phyloP scores from a whole-genome alignment of 2,888 invertebrate genomes.

The Lampropteryx suffumata region DNA sequence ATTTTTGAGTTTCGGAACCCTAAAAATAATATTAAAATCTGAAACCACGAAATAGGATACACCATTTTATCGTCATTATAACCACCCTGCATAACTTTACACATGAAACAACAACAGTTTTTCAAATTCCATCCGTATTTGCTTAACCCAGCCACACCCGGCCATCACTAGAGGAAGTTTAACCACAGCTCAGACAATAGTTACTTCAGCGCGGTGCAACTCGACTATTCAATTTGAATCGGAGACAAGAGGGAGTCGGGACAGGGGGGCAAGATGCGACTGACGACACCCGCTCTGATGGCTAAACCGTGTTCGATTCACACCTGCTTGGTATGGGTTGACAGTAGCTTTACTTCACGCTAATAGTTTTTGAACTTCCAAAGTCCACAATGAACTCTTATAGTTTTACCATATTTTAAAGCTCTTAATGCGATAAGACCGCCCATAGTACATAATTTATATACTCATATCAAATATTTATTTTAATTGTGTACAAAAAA shows the following conservation, averaged over 20 bases:
- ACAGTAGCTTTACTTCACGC: slow-evolving; percentile 50
- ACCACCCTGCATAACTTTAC: too few species aligned
- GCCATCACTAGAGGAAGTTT: slow-evolving; percentile 1
- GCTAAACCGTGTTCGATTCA: slow-evolving; percentile 79
- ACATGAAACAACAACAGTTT: too few species aligned
- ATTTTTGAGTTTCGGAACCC: too few species aligned
- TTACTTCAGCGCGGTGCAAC: slow-evolving; percentile 55
- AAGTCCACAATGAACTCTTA: neutral
- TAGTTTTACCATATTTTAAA: neutral
- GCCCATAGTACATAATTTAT: too few species aligned
- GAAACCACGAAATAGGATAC: too few species aligned
- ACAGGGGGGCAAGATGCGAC: slow-evolving; percentile 44
- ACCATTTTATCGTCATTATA: too few species aligned
- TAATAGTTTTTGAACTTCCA: too few species aligned
- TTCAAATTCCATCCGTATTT: too few species aligned
- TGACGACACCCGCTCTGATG: slow-evolving; percentile 72
- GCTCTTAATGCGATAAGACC: too few species aligned
- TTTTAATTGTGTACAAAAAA: too few species aligned
- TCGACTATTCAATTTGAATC: slow-evolving; percentile 72
- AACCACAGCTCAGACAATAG: slow-evolving; percentile 31
- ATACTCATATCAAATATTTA: too few species aligned
- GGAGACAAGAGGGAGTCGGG: slow-evolving; percentile 48
- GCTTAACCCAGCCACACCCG: neutral
- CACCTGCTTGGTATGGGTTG: slow-evolving; percentile 59
- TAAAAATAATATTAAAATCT: too few species aligned